Conservation (phyloP, 2,888 invertebrate species). For the Alloscopus bannaensis region DNA sequence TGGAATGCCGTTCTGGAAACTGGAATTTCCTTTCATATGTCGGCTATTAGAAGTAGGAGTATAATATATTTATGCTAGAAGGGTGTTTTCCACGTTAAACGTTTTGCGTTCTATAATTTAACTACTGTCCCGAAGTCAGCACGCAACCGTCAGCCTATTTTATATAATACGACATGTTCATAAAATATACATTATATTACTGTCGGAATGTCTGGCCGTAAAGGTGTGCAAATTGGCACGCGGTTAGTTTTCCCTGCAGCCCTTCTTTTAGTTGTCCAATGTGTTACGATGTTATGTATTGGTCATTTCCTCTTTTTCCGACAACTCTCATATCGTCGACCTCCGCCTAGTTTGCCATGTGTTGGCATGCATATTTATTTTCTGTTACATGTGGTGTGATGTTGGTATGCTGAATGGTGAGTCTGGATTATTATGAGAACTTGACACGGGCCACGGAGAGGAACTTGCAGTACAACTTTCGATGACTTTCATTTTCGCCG, state of each 20-base stretch:
- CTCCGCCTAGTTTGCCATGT: slow-evolving; percentile 30
- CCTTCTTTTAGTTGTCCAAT: slow-evolving; percentile 18
- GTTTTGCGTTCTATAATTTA: not conserved
- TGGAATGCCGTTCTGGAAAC: not conserved
- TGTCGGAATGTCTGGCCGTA: too few species aligned
- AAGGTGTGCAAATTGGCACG: slow-evolving; percentile 18
- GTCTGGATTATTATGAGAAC: not conserved
- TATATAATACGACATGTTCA: too few species aligned
- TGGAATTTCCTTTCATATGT: not conserved
- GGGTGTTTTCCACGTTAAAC: not conserved
- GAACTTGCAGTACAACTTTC: not conserved
- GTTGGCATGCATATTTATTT: not conserved
- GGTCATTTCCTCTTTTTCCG: not conserved
- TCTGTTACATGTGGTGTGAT: not conserved
- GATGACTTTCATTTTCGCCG: not conserved
- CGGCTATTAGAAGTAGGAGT: not conserved
- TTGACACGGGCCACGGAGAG: not conserved
- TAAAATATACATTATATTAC: too few species aligned
- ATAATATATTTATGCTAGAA: not conserved
- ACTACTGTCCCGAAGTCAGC: too few species aligned
- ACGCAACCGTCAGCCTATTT: too few species aligned
- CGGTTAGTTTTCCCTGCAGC: not conserved
- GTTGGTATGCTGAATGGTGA: not conserved
- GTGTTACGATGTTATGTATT: slow-evolving; percentile 5
- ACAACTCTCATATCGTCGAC: slow-evolving; percentile 10